phyloP scores from a whole-genome alignment of 2,797 vertebrate species.

The Eutrigla gurnardus region DNA sequence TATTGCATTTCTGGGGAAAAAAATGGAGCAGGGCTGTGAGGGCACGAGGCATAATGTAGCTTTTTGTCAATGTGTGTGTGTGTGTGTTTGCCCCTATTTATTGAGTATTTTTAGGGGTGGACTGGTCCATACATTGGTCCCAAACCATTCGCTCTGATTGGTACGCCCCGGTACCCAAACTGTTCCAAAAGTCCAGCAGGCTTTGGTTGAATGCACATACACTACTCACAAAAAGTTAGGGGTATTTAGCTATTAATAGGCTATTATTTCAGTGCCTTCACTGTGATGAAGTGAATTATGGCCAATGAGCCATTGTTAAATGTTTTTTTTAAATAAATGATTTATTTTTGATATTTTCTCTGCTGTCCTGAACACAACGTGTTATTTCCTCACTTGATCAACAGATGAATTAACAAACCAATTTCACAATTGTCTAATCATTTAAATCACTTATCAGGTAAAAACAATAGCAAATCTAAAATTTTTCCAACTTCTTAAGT shows the following conservation, averaged over 20 bases:
- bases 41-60: slow-evolving; percentile 21
- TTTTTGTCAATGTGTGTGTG: slow-evolving; percentile 26
- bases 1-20: slow-evolving; percentile 60
- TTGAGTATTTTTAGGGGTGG: not conserved
- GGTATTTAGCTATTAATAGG: not conserved
- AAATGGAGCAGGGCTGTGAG: slow-evolving; percentile 25
- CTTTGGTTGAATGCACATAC: too few relatives aligned
- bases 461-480: not conserved
- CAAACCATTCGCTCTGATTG: not conserved
- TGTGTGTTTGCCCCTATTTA: slow-evolving; percentile 2
- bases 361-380: too few relatives aligned
- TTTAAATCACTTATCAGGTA: not conserved
- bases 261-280: too few relatives aligned
- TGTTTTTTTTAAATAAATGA: too few relatives aligned
- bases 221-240: too few relatives aligned
- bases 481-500: not conserved
- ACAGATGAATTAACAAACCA: not conserved
- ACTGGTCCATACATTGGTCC: not conserved
- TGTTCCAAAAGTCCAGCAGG: not conserved
- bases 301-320: too few relatives aligned
- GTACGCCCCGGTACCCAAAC: too few relatives aligned
- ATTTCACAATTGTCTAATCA: not conserved
- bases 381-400: not conserved
- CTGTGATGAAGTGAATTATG: too few relatives aligned
- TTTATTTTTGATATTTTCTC: too few relatives aligned